Base-by-base conservation (phyloP, 1,140 invertebrate genomes). In the Carcinoscorpius rotundicauda region DNA sequence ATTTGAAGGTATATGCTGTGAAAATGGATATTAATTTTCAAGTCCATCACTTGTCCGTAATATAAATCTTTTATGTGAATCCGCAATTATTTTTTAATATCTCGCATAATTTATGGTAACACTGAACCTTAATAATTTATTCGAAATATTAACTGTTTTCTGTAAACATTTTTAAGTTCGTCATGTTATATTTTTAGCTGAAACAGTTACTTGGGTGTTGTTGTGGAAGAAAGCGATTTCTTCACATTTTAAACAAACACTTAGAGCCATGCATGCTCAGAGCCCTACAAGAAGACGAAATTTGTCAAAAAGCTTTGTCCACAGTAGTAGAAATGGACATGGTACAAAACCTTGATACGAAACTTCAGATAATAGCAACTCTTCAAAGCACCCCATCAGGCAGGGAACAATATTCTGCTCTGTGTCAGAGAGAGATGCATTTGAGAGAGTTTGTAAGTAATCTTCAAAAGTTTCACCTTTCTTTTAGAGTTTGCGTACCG, bases 281-380 rank as follows among this genome's bases (percentile, higher is more conserved):
- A 59, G 87, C 86, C 3, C 79, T 91, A 11, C 79, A 87, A 68
- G 87, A 84, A 71, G 86, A 87, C 11, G 79, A 81, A 5, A 82
- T 81, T 8, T 83, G 82, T n/a, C 81, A 86, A 58, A 82, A 89
- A 74, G 83, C 84, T 3, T 78, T 91, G 51, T 89, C 87, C 76
- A 78, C 87, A 52, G 88, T 91, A 84, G 76, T 91, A 52, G 89
- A 92, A 77, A 87, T 87, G 83, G 84, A 88, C 72, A 75, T 87
- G 48, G 73, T 87, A 29, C 80, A 81, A 49, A 74, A 73, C 63
- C 74, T 78, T 65, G 77, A 78, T 64, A 81, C 85, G 53, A 82
- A 86, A 71, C 75, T 88, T 66, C 87, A 90, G 76, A 85, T 88
- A 67, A 86, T 89, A 29, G 87, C 86, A 11, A 86, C 88, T 3